These are phyloP conservation scores for Nasonovia ribisnigri DNA, from an alignment of 2,888 invertebrate species.

Conservation along the genomic window DNA sequence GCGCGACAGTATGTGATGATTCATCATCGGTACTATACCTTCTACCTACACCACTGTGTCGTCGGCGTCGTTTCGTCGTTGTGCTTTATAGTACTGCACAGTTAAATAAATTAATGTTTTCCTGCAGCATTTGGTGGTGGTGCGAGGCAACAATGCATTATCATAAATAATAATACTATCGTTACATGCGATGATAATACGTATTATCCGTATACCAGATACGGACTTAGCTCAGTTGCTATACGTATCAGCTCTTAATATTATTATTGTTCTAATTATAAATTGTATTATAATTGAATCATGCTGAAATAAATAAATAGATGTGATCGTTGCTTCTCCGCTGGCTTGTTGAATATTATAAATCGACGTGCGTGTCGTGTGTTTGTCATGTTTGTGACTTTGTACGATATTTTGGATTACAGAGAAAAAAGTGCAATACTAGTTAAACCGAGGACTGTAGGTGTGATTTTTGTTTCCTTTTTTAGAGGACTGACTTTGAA, in stretches of 20 bases:
- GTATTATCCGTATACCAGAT: no score
- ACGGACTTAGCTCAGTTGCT: no score
- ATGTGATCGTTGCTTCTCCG: neutral
- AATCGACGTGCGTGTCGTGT: neutral
- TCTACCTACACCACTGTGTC: neutral
- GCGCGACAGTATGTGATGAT: neutral
- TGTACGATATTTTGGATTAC: neutral
- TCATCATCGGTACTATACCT: neutral
- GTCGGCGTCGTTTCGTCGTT: neutral
- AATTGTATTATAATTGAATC: no score
- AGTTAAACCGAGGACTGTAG: neutral
- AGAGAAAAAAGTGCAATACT: neutral
- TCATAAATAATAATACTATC: neutral
- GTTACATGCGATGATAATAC: neutral
- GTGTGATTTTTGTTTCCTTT: neutral
- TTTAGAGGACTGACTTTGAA: neutral
- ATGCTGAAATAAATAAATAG: no score
- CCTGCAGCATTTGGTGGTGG: neutral
- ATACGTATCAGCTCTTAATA: no score
- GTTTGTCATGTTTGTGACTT: neutral
- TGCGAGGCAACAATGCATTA: neutral
- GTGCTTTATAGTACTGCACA: neutral
- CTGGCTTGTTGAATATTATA: neutral
- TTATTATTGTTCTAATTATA: no score
- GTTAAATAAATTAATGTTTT: conserved; percentile 22